Evolutionary conservation across 2,113 vertebrate genomes (phyloP).

Genomic region (Pithys albifrons): DNA sequence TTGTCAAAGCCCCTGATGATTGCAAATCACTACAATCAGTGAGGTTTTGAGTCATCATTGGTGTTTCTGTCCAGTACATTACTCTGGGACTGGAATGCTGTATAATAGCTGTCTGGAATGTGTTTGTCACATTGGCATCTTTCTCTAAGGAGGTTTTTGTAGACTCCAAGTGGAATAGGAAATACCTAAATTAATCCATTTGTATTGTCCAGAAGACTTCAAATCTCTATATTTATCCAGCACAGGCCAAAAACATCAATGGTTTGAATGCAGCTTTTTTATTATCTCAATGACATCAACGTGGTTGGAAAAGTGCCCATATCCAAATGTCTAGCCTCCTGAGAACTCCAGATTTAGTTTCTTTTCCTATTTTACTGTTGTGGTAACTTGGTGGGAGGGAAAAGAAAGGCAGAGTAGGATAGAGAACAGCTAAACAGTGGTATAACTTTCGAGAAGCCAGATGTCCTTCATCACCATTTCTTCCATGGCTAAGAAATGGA

Average conservation of each 20-base stretch:
- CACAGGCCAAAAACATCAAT: not conserved
- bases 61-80: not conserved
- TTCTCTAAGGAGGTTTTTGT: not conserved
- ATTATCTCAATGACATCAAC: not conserved
- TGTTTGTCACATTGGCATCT: not conserved
- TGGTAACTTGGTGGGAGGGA: not conserved
- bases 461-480: not conserved
- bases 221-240: not conserved
- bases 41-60: not conserved
- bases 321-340: not conserved
- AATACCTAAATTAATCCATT: conserved; percentile 3
- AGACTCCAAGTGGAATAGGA: not conserved
- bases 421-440: not conserved
- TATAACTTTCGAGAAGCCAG: not conserved
- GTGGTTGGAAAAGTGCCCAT: not conserved
- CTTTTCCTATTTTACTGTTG: not conserved
- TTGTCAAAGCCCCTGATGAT: not conserved
- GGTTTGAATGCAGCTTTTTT: not conserved
- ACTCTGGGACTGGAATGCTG: not conserved
- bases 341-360: not conserved
- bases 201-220: not conserved
- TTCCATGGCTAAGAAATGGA: not conserved
- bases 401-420: not conserved
- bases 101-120: not conserved
- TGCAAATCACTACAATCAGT: not conserved